Base-by-base conservation (phyloP, 2,113 vertebrate species). In the Balaenoptera acutorostrata region DNA sequence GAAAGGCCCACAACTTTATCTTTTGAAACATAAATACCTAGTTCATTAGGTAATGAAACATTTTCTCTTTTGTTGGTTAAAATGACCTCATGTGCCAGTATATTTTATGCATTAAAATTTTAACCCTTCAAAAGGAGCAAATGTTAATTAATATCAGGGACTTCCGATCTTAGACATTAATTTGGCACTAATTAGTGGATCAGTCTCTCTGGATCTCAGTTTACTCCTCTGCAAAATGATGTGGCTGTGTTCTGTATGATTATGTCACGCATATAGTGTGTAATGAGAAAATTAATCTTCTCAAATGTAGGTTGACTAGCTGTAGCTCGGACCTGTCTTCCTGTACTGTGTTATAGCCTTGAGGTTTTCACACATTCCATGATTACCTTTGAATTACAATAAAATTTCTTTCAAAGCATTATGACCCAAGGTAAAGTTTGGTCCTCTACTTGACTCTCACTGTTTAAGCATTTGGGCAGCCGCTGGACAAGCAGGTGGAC, bases 81-180 rank as follows among this genome's bases (percentile, higher is more conserved):
- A 92, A 36, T 68, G 3, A 77, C 10, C 10, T 59, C 27, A 44
- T 27, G 20, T 68, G 10, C 1, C 10, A 18, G 6, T 49, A 5
- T n/a, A 55, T 39, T 41, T 92, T 84, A 84, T 68, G 12, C 8
- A 5, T 31, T 88, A 18, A 72, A 69, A 41, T 80, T 68, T 97
- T 87, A 72, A 75, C 7, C 14, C 0, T 68, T 64, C 21, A 57
- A 25, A 78, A 55, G 14, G 11, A n/a, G 6, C 59, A 92, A 88
- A 75, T 2, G 18, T 36, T 57, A 11, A 5, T 72, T 69, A 75
- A 77, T 55, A 82, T 44, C 64, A 82, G 8, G 29, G 12, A 66
- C 8, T 59, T 92, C 33, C 68, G 2, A 74, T 41, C 17, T 11
- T 15, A 71, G 8, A 66, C 1, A 41, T 72, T 78, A 23, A 33